A percentile compares a stretch with the other conserved stretches of the same genome.
These are phyloP conservation scores for Muscicapa comitata DNA, from an alignment of 2,797 vertebrate species.

Conservation along the genomic window DNA sequence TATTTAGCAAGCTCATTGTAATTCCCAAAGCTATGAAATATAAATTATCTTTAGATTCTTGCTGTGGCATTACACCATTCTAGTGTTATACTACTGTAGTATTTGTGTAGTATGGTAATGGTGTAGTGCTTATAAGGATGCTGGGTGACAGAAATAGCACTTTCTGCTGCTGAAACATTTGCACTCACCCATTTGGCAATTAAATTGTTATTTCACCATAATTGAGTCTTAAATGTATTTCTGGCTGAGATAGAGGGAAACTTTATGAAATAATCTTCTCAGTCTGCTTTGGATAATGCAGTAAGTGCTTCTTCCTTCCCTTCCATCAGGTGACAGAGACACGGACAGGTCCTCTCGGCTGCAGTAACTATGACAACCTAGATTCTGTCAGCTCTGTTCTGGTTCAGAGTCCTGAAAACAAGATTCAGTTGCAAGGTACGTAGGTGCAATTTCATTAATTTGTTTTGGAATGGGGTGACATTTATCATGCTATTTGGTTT, in stretches of 20 bases:
- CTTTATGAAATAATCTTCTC: neutral
- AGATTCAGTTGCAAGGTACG: conserved; percentile 97
- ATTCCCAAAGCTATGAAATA: neutral
- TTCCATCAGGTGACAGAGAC: conserved; percentile 92
- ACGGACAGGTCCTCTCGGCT: conserved; percentile 94
- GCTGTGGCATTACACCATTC: neutral
- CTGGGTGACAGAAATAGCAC: neutral
- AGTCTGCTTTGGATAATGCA: conserved; percentile 30
- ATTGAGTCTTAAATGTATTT: neutral
- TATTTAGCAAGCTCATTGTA: neutral
- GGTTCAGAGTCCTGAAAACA: conserved; percentile 98
- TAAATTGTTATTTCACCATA: neutral
- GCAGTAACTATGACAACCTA: conserved; percentile 99
- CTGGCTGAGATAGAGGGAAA: neutral
- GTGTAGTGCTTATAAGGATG: neutral
- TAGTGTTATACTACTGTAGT: rapidly evolving
- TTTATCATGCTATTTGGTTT: neutral
- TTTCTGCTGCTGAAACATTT: neutral
- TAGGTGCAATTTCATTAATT: conserved; percentile 52
- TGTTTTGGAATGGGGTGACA: neutral
- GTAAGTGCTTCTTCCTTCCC: conserved; percentile 27
- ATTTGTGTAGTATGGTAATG: neutral
- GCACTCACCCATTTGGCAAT: neutral
- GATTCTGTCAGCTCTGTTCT: conserved; percentile 98
- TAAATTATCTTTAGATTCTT: neutral